Evolutionary conservation across 2,113 vertebrate species (phyloP).

Genomic region (Hystrix cristata): DNA sequence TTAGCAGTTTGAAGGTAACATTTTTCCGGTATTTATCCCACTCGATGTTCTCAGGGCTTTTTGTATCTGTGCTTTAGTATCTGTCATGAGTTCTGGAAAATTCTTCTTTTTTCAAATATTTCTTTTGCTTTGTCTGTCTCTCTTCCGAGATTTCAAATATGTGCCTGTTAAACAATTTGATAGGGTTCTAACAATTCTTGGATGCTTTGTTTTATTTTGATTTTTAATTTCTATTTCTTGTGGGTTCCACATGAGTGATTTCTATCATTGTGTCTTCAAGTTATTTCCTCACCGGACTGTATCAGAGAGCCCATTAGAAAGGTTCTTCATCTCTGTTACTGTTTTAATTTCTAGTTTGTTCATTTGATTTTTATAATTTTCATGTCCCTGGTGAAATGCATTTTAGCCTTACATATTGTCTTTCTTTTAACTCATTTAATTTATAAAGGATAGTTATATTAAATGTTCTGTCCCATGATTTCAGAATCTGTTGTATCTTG

Average conservation of each 20-base stretch:
- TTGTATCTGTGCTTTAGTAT: neutral
- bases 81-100: neutral
- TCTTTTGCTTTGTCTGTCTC: neutral
- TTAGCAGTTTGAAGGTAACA: conserved; percentile 1
- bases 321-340: neutral
- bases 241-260: neutral
- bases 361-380: neutral
- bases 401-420: neutral
- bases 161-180: neutral
- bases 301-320: neutral
- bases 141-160: neutral
- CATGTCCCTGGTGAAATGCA: neutral
- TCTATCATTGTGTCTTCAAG: neutral
- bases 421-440: neutral
- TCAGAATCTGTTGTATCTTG: neutral
- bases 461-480: neutral
- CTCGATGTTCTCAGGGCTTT: neutral
- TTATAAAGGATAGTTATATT: neutral
- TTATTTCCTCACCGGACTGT: neutral
- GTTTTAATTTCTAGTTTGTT: neutral
- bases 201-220: neutral
- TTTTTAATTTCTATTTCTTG: neutral
- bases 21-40: neutral
- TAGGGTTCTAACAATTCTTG: neutral
- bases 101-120: neutral